Conservation (phyloP, 2,888 invertebrate species). For the Cecidostiba fungosa region DNA sequence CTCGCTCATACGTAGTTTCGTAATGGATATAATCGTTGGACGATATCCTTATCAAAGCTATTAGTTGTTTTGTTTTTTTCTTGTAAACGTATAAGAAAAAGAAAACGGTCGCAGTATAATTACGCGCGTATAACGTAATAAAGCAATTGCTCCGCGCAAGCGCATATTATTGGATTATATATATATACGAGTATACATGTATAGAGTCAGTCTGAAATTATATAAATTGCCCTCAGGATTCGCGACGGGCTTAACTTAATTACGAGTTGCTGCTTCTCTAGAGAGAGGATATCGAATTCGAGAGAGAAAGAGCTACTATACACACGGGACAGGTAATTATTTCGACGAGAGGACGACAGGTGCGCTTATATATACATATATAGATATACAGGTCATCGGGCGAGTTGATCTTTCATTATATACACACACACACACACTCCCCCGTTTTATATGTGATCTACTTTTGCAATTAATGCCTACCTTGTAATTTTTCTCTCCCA, state of each 20-base stretch:
- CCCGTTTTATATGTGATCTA: constrained; percentile 35
- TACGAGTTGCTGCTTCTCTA: constrained; percentile 25
- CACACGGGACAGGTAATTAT: constrained; percentile 65
- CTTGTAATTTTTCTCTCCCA: constrained; percentile 7
- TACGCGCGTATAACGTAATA: constrained; percentile 15
- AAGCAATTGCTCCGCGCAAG: constrained; percentile 12
- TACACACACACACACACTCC: not conserved
- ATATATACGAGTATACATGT: not conserved
- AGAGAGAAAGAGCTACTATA: constrained; percentile 9
- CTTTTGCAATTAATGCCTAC: constrained; percentile 55
- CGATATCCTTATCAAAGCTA: not conserved
- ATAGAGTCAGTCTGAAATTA: not conserved
- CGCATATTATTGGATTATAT: constrained; percentile 37
- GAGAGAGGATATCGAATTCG: constrained; percentile 27
- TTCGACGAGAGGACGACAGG: constrained; percentile 57
- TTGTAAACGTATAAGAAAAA: not conserved
- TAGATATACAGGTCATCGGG: constrained; percentile 38
- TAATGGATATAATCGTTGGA: not conserved
- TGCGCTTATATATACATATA: constrained; percentile 23
- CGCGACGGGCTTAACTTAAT: constrained; percentile 48
- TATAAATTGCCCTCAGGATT: constrained; percentile 14
- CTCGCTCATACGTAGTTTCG: not conserved
- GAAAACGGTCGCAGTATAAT: not conserved
- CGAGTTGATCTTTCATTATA: constrained; percentile 54
- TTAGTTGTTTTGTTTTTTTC: not conserved